Evolutionary conservation across 2,888 invertebrate genomes (phyloP).

Genomic region (Bellardia pandia): DNA sequence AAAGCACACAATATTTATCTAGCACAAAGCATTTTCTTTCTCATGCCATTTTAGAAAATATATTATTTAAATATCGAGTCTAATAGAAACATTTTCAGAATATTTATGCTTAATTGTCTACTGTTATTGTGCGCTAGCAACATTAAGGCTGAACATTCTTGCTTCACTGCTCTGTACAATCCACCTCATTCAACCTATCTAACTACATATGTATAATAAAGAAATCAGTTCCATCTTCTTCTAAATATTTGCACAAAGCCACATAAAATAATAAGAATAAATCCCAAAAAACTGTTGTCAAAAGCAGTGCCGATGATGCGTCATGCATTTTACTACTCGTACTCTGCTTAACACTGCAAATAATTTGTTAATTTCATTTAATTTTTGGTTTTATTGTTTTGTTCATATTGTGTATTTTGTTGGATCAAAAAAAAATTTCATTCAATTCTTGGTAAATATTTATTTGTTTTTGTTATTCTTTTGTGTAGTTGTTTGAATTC

Average conservation of each 20-base stretch:
- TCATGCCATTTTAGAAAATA: too few species aligned
- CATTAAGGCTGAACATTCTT: too few species aligned
- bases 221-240: background rate
- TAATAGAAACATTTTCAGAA: too few species aligned
- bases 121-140: too few species aligned
- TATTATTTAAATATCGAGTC: too few species aligned
- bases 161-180: too few species aligned
- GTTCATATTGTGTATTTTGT: conserved; percentile 22
- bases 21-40: too few species aligned
- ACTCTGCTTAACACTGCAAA: background rate
- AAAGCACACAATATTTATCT: too few species aligned
- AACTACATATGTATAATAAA: background rate
- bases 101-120: too few species aligned
- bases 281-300: conserved; percentile 3
- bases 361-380: conserved; percentile 43
- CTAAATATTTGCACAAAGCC: conserved; percentile 16
- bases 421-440: conserved; percentile 20
- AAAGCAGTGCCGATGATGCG: conserved; percentile 14
- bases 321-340: conserved; percentile 23
- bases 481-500: background rate
- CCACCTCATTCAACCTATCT: background rate
- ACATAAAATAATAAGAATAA: background rate
- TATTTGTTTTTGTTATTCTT: conserved; percentile 47
- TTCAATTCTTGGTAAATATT: conserved; percentile 54
- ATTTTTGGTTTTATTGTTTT: conserved; percentile 3